Evolutionary conservation across 2,888 invertebrate species (phyloP), one percentile per base, ranked within the genome.

Genomic region (Acrocera orbiculus): DNA sequence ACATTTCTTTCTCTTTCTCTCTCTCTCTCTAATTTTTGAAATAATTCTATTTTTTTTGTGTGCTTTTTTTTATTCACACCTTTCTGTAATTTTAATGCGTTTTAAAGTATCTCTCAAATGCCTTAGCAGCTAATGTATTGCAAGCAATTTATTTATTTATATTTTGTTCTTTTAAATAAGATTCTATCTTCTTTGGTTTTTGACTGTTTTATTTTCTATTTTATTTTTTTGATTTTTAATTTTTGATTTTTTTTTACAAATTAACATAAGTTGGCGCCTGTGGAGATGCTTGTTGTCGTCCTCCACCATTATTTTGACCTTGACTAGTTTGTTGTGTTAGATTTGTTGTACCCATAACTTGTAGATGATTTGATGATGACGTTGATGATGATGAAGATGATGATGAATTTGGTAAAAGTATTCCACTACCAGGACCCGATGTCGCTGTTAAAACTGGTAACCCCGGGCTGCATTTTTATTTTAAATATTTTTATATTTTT

Each of bases 251-350:
- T 37, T 26, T 42, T 39, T 81, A 81, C 71, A 86, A 83, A 75
- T 86, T 86, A 64, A 86, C 87, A 70, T 87, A 87, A 52, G 87
- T 86, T 49, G 86, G 86, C 66, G 85, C 83, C 66, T 83, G 85
- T 42, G 78, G 76, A 48, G 70, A 67, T 42, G 62, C 58, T 45
- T 65, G 64, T 45, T 64, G 60, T 44, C 56, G 57, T 47, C 53
- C 55, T 49, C 54, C 54, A 63, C 55, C 54, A 63, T 64, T 55
- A 56, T 56, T 55, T 56, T 57, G 63, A 67, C 70, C 51, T 69
- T 39, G 39, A 41, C 55, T 55, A 51, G 61, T 56, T 58, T 38
- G 35, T 27, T 32, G 26, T 8, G 33, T 11, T 16, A 27, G 30
- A 30, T 30, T 30, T 26, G 35, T 24, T 26, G 35, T 35, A 27